Conservation (phyloP, 92 coral and sea anemone species). For the Parazoanthus atlanticus region DNA sequence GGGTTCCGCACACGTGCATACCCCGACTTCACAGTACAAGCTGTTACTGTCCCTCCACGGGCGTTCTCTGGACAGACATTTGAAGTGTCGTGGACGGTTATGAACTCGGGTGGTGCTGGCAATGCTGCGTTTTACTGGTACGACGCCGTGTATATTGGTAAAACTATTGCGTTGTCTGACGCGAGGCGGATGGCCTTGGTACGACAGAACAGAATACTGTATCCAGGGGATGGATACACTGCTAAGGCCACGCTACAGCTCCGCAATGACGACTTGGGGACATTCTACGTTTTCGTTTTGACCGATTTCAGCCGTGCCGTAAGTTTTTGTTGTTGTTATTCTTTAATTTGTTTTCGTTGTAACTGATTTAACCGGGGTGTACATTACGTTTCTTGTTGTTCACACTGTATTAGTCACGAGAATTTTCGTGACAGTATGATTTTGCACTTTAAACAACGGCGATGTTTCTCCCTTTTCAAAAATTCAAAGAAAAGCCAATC, state of each 20-base stretch:
- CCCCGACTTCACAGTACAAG: constrained; percentile 68
- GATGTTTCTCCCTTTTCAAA: no score
- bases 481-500: no score
- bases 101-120: constrained; percentile 69
- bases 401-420: not conserved
- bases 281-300: constrained; percentile 66
- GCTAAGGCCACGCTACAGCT: constrained; percentile 57
- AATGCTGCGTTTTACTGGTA: constrained; percentile 58
- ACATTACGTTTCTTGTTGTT: not conserved
- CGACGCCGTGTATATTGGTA: constrained; percentile 68
- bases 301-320: constrained; percentile 50
- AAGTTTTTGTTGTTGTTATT: not conserved
- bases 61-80: constrained; percentile 78
- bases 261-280: constrained; percentile 64
- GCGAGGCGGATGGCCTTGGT: constrained; percentile 51
- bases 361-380: not conserved
- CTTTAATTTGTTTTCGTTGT: not conserved
- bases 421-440: no score
- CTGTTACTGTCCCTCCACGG: constrained; percentile 60
- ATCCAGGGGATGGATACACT: constrained; percentile 68
- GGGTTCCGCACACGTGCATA: constrained; percentile 74
- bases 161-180: constrained; percentile 46
- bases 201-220: constrained; percentile 60
- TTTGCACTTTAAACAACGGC: no score
- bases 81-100: constrained; percentile 83